Evolutionary conservation across 2,797 vertebrate species (phyloP), one percentile per base, ranked within the genome.

Genomic region (Pteropus rufus): DNA sequence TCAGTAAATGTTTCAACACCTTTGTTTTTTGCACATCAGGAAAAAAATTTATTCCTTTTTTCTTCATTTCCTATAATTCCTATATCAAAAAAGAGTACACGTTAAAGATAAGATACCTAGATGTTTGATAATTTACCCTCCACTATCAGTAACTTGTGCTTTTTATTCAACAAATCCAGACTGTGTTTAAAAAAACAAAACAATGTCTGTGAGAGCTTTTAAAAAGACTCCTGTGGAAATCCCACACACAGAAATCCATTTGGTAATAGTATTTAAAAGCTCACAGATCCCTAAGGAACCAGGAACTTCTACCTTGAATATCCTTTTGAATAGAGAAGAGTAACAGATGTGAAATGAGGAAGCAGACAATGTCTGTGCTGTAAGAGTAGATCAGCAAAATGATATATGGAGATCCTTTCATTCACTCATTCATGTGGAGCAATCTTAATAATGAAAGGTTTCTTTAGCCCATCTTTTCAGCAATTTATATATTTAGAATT

Each of bases 271-370:
- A 92, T 84, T 93, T 90, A 90, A 89, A 60, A 94, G 93, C 93
- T 89, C 3, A 24, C 58, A 90, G 70, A 65, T 97, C 94, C 96
- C 93, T 11, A 34, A 62, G 85, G 89, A 94, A 58, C 16, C 21
- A 7, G 16, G 70, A 96, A 93, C 62, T 69, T 95, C 83, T 89
- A 67, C 62, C 60, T 94, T 79, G 93, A 96, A 97, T 46, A 81
- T 96, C 65, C 80, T 97, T 95, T 97, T 84, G 77, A 90, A 91
- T 70, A 95, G 79, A 97, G 70, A 94, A 83, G 44, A 97, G 41
- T 12, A 95, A 72, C 69, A 98, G 88, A 94, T 87, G 54, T 95
- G 95, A 95, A 95, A 58, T 21, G 86, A 49, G 81, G 31, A 52
- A 46, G 81, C 29, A 31, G 92, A 80, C 15, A 77, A 87, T 26